Percentiles rank a stretch among this genome's conserved stretches.
phyloP scores from a whole-genome alignment of 2,888 invertebrate genomes.

The Autographa gamma region DNA sequence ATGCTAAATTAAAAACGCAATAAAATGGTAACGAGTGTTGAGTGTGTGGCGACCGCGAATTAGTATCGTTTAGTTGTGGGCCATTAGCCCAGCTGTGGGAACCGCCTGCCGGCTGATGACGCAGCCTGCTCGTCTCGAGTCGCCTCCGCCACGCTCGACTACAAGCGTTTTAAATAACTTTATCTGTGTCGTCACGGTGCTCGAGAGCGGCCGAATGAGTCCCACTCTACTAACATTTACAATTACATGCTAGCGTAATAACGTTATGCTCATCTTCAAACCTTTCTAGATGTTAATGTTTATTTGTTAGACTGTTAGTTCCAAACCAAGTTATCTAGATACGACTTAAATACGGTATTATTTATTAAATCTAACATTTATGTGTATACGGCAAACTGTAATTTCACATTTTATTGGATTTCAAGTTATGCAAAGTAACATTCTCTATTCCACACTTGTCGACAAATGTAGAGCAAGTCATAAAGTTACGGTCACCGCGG shows the following conservation, averaged over 20 bases:
- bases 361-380: background rate
- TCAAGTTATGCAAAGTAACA: background rate
- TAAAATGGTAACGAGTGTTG: slow-evolving; percentile 47
- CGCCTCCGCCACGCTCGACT: background rate
- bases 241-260: background rate
- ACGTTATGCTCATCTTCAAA: background rate
- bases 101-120: slow-evolving; percentile 19
- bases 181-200: slow-evolving; percentile 5
- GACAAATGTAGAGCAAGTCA: slow-evolving; percentile 2
- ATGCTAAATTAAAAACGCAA: slow-evolving; percentile 48
- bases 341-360: no score
- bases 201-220: background rate
- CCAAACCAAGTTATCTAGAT: no score
- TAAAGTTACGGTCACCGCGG: slow-evolving; percentile 31
- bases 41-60: slow-evolving; percentile 40
- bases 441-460: slow-evolving; percentile 23
- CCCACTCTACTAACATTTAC: background rate
- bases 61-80: slow-evolving; percentile 45
- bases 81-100: slow-evolving; percentile 45
- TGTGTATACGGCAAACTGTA: background rate
- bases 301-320: background rate
- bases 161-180: slow-evolving; percentile 2
- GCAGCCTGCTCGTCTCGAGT: background rate
- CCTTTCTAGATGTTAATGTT: background rate
- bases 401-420: background rate